Conservation (phyloP, 2,888 invertebrate genomes). For the Thereva unica region DNA sequence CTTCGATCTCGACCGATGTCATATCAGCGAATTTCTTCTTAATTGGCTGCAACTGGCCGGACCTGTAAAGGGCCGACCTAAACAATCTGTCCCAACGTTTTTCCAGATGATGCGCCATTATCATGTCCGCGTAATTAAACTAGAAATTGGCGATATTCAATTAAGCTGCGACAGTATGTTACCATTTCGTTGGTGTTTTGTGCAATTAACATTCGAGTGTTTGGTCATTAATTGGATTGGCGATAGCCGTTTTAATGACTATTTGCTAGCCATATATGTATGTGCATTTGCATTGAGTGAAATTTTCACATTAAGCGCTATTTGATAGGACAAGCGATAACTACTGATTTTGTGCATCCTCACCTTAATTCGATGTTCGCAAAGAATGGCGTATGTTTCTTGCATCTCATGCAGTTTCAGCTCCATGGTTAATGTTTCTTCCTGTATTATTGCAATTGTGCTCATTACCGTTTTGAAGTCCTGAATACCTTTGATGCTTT, state of each 20-base stretch:
- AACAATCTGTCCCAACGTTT: slow-evolving; percentile 72
- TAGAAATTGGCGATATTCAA: slow-evolving; percentile 40
- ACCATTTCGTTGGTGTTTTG: background rate
- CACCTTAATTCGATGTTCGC: slow-evolving; percentile 72
- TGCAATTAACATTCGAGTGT: slow-evolving; percentile 4
- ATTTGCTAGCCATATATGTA: too few relatives aligned
- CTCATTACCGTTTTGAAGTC: slow-evolving; percentile 85
- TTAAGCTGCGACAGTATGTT: background rate
- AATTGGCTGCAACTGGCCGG: slow-evolving; percentile 73
- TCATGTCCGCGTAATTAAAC: slow-evolving; percentile 57
- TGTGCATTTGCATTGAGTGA: too few relatives aligned
- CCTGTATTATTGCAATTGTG: slow-evolving; percentile 75
- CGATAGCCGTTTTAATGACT: too few relatives aligned
- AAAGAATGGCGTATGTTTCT: slow-evolving; percentile 76
- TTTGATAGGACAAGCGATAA: too few relatives aligned
- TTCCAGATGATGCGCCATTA: slow-evolving; percentile 64
- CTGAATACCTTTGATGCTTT: slow-evolving; percentile 76
- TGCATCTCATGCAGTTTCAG: slow-evolving; percentile 73
- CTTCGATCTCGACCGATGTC: slow-evolving; percentile 72
- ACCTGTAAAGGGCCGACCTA: slow-evolving; percentile 70
- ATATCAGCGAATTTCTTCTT: slow-evolving; percentile 84
- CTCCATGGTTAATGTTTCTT: slow-evolving; percentile 77
- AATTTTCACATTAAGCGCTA: too few relatives aligned
- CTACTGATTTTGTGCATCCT: slow-evolving; percentile 44
- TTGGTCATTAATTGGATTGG: slow-evolving; percentile 67